These are phyloP conservation scores for Drosophila kohkoa DNA, from an alignment of 1,140 invertebrate genomes.

Conservation along the genomic window DNA sequence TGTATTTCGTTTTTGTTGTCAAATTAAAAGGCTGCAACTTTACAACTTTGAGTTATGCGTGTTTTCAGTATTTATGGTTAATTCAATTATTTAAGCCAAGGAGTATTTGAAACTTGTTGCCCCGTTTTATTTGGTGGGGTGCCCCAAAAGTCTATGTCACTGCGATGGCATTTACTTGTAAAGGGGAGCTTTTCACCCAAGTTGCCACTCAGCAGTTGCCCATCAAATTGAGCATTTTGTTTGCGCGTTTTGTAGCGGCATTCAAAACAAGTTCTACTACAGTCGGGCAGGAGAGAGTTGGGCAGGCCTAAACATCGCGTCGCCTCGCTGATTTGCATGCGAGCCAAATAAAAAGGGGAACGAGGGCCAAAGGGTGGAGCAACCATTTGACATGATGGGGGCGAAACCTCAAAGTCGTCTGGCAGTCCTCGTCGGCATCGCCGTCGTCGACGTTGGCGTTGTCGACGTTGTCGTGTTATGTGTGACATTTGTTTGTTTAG, in stretches of 20 bases:
- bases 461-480: conserved; percentile 54
- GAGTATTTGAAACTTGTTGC: conserved; percentile 15
- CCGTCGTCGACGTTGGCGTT: conserved; percentile 15
- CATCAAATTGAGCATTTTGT: conserved; percentile 64
- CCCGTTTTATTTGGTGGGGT: not conserved
- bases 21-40: conserved; percentile 11
- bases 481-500: conserved; percentile 70
- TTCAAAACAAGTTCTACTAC: conserved; percentile 16
- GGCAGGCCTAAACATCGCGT: conserved; percentile 44
- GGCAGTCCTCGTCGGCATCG: conserved; percentile 23
- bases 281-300: conserved; percentile 1
- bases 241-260: conserved; percentile 47
- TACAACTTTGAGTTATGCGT: not conserved
- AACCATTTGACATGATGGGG: conserved; percentile 26
- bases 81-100: conserved; percentile 33
- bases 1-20: not conserved
- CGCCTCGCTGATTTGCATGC: conserved; percentile 64
- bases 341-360: conserved; percentile 23
- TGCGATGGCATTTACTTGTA: conserved; percentile 10
- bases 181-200: conserved; percentile 1
- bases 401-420: conserved; percentile 52
- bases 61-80: conserved; percentile 11
- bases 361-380: not conserved
- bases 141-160: conserved; percentile 1
- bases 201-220: conserved; percentile 42